Conservation (phyloP, 2,113 vertebrate genomes). For the Phyllopteryx taeniolatus region DNA sequence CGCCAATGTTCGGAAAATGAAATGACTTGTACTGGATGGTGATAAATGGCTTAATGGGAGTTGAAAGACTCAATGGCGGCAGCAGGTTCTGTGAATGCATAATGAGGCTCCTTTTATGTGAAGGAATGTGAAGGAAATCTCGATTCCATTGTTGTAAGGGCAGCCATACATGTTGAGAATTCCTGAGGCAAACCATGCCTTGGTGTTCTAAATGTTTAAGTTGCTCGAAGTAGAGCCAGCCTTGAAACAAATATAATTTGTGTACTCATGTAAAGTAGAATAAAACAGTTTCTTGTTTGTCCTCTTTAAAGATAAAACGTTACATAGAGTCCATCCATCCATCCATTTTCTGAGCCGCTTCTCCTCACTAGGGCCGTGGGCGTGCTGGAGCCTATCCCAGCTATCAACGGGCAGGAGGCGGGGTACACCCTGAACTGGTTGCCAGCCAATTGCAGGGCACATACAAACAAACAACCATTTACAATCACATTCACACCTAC, state of each 20-base stretch:
- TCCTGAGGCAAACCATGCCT: constrained; percentile 41
- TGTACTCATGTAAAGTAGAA: constrained; percentile 21
- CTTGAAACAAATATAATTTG: constrained; percentile 43
- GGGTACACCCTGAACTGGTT: too few relatives aligned
- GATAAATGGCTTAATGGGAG: constrained; percentile 76
- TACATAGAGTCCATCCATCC: not conserved
- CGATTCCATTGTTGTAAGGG: constrained; percentile 41
- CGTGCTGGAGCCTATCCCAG: too few relatives aligned
- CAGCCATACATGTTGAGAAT: constrained; percentile 39
- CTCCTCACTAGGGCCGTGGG: too few relatives aligned
- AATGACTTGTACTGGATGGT: constrained; percentile 64
- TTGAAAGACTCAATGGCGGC: constrained; percentile 69
- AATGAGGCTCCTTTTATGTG: constrained; percentile 70
- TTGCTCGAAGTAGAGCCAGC: constrained; percentile 25
- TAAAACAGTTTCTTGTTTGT: constrained; percentile 9
- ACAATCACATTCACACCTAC: too few relatives aligned
- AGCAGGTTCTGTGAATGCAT: constrained; percentile 66
- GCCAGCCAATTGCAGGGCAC: too few relatives aligned
- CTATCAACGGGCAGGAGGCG: too few relatives aligned
- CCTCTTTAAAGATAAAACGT: not conserved
- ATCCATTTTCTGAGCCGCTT: too few relatives aligned
- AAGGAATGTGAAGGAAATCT: constrained; percentile 65
- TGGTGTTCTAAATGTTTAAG: constrained; percentile 51
- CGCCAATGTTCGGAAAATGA: constrained; percentile 52
- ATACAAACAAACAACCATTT: too few relatives aligned